A percentile compares a stretch with the other conserved stretches of the same genome.
These are phyloP conservation scores for Marmota flaviventris DNA, from an alignment of 2,113 vertebrate species.

Conservation along the genomic window DNA sequence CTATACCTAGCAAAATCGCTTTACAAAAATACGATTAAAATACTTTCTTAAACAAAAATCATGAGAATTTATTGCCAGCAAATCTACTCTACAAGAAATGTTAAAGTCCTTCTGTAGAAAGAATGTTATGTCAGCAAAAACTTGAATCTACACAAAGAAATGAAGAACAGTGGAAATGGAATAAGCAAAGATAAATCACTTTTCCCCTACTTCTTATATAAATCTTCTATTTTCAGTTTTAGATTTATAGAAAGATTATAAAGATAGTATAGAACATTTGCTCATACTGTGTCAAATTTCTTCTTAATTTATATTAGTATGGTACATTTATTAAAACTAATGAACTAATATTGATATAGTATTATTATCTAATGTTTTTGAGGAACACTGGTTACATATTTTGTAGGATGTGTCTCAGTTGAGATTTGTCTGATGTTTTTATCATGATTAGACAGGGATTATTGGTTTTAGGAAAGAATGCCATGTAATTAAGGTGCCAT, in stretches of 20 bases:
- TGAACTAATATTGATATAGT: background rate
- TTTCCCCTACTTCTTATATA: background rate
- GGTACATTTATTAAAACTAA: background rate
- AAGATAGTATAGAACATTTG: background rate
- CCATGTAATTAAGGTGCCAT: background rate
- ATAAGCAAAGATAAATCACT: constrained; percentile 13
- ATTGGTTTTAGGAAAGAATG: background rate
- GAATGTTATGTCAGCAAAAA: background rate
- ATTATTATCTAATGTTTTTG: background rate
- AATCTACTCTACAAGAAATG: background rate
- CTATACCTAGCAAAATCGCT: background rate
- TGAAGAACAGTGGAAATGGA: constrained; percentile 23
- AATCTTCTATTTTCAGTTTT: constrained; percentile 50
- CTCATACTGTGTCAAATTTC: background rate
- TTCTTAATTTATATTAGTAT: background rate
- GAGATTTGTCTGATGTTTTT: background rate
- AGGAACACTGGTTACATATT: background rate
- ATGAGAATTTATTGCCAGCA: background rate
- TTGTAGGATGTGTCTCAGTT: background rate
- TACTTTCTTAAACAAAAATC: constrained; percentile 11
- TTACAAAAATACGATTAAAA: background rate
- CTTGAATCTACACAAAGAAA: background rate
- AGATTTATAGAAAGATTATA: background rate
- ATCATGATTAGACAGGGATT: background rate
- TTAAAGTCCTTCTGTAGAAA: background rate